A percentile compares a stretch with the other conserved stretches of the same genome.
phyloP scores from a whole-genome alignment of 1,140 invertebrate genomes.

The Nixonia krombeini region DNA sequence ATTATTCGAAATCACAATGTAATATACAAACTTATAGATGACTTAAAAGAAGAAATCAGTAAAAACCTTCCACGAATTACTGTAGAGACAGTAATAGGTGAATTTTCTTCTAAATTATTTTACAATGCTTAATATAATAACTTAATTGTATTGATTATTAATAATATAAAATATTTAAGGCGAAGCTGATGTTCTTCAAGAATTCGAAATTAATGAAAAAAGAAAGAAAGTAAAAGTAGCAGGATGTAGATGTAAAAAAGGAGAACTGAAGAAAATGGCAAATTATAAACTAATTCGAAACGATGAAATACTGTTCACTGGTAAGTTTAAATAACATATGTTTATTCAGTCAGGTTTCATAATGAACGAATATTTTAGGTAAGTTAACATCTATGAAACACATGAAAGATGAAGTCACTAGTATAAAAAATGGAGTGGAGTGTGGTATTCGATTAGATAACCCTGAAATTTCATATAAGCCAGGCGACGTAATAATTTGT shows the following conservation, averaged over 20 bases:
- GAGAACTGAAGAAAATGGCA: conserved; percentile 79
- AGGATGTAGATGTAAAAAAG: conserved; percentile 88
- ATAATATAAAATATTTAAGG: conserved; percentile 75
- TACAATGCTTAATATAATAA: neutral
- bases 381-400: conserved; percentile 86
- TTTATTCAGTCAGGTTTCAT: too few relatives aligned
- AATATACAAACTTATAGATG: conserved; percentile 93
- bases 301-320: conserved; percentile 81
- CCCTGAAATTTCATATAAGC: conserved; percentile 75
- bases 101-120: neutral
- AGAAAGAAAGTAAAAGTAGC: conserved; percentile 89
- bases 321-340: conserved; percentile 73
- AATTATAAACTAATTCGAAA: conserved; percentile 80
- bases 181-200: conserved; percentile 88
- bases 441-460: conserved; percentile 88
- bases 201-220: conserved; percentile 87
- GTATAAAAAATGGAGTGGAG: conserved; percentile 87
- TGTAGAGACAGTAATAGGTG: conserved; percentile 84
- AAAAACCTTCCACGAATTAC: conserved; percentile 79
- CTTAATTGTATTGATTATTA: conserved; percentile 1
- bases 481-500: conserved; percentile 86
- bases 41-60: conserved; percentile 86
- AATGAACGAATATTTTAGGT: too few relatives aligned
- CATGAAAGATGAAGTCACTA: conserved; percentile 89
- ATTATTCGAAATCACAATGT: conserved; percentile 83